Conservation (phyloP, 30 jellyfish, hydroid and myxozoan species). For the Haliclystus octoradiatus region DNA sequence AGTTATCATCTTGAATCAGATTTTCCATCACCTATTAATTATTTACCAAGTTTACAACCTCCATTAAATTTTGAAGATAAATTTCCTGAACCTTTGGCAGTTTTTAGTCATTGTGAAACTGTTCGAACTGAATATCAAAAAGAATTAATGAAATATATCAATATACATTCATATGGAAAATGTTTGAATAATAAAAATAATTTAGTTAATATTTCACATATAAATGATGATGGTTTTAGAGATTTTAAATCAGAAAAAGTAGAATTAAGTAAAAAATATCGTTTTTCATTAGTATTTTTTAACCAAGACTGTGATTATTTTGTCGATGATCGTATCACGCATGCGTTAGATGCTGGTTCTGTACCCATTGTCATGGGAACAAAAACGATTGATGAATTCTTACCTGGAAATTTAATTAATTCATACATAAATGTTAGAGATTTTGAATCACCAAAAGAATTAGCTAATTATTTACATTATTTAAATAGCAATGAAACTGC, state of each 20-base stretch:
- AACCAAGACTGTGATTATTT: constrained; percentile 96
- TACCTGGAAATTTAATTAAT: constrained; percentile 67
- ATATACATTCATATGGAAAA: constrained; percentile 93
- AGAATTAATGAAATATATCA: constrained; percentile 80
- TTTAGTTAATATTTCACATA: constrained; percentile 63
- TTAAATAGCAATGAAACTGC: constrained; percentile 83
- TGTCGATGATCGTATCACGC: constrained; percentile 90
- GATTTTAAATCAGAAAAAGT: constrained; percentile 86
- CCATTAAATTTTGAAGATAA: constrained; percentile 73
- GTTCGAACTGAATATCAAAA: constrained; percentile 96
- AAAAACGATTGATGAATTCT: constrained; percentile 67
- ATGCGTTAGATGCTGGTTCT: constrained; percentile 94
- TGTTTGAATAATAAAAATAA: constrained; percentile 87
- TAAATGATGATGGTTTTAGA: constrained; percentile 79
- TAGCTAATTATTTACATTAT: constrained; percentile 65
- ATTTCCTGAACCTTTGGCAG: constrained; percentile 87
- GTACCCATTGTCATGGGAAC: constrained; percentile 97
- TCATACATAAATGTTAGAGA: constrained; percentile 68
- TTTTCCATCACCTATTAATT: constrained; percentile 92
- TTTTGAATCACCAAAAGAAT: constrained; percentile 66
- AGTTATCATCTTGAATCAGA: constrained; percentile 90
- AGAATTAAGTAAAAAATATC: constrained; percentile 73
- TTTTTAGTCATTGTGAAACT: constrained; percentile 86
- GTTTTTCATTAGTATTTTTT: constrained; percentile 91
- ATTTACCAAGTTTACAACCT: constrained; percentile 67